Percentiles rank a stretch among this genome's conserved stretches.
Conservation (phyloP, 1,140 invertebrate genomes). For the Bombus breviceps region DNA sequence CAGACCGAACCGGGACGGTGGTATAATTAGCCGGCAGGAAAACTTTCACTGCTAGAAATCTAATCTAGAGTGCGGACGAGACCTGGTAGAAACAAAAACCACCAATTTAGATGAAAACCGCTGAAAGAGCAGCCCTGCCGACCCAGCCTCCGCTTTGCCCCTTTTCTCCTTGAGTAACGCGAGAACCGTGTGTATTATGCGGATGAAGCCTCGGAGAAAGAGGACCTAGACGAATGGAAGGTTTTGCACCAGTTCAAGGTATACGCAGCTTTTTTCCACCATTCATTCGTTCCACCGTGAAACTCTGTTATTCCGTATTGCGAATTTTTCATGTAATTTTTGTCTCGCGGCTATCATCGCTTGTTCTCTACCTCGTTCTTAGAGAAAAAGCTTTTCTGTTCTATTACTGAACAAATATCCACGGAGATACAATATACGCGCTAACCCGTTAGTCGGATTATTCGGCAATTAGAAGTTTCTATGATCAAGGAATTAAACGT, state of each 20-base stretch:
- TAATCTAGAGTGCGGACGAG: slow-evolving; percentile 50
- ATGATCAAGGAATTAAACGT: not conserved
- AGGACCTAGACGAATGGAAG: not conserved
- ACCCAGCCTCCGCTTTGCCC: not conserved
- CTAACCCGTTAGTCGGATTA: not conserved
- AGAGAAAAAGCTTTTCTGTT: not conserved
- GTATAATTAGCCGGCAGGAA: slow-evolving; percentile 57
- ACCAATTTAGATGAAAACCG: slow-evolving; percentile 65
- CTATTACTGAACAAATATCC: not conserved
- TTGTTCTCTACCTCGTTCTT: no score
- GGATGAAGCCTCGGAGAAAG: not conserved
- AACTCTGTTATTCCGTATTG: not conserved
- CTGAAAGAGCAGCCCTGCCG: slow-evolving; percentile 28
- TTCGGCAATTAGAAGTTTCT: not conserved
- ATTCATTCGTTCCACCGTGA: slow-evolving; percentile 1
- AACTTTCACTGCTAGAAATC: slow-evolving; percentile 52
- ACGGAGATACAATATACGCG: not conserved
- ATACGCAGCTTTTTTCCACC: not conserved
- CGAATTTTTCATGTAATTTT: not conserved
- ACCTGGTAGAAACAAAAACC: slow-evolving; percentile 60
- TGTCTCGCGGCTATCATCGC: no score
- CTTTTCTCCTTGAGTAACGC: not conserved
- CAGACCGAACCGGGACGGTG: not conserved
- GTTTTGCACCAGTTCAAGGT: not conserved
- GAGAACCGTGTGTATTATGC: slow-evolving; percentile 18